phyloP scores from a whole-genome alignment of 2,888 invertebrate species.

The Napeogenes sylphis region DNA sequence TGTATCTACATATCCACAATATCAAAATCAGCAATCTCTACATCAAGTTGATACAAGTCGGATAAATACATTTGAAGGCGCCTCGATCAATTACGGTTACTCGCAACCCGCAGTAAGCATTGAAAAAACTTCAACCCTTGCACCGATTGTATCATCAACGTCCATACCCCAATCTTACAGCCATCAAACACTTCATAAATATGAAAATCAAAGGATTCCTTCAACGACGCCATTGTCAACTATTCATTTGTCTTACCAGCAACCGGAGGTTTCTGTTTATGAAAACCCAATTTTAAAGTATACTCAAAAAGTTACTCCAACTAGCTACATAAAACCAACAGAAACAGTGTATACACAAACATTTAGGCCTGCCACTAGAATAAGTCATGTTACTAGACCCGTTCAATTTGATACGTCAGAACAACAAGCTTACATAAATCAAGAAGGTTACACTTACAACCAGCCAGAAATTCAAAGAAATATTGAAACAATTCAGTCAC shows the following conservation, averaged over 20 bases:
- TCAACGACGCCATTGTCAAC: constrained; percentile 53
- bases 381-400: constrained; percentile 50
- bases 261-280: constrained; percentile 58
- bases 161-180: constrained; percentile 45
- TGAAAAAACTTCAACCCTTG: constrained; percentile 50
- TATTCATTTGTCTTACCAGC: constrained; percentile 52
- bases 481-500: constrained; percentile 44
- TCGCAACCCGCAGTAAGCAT: constrained; percentile 42
- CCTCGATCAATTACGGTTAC: constrained; percentile 41
- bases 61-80: constrained; percentile 49
- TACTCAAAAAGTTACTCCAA: constrained; percentile 55
- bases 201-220: constrained; percentile 45
- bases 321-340: constrained; percentile 53
- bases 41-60: constrained; percentile 53
- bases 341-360: constrained; percentile 53
- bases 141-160: constrained; percentile 46
- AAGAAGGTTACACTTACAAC: constrained; percentile 56
- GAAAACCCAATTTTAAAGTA: constrained; percentile 63
- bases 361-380: constrained; percentile 54
- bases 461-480: constrained; percentile 67
- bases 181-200: constrained; percentile 55
- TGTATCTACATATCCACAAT: constrained; percentile 42
- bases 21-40: constrained; percentile 56
- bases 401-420: constrained; percentile 41
- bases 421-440: constrained; percentile 44